Percentiles rank a stretch among this genome's conserved stretches.
Conservation (phyloP, 1,140 invertebrate genomes). For the Zaprionus lachaisei region DNA sequence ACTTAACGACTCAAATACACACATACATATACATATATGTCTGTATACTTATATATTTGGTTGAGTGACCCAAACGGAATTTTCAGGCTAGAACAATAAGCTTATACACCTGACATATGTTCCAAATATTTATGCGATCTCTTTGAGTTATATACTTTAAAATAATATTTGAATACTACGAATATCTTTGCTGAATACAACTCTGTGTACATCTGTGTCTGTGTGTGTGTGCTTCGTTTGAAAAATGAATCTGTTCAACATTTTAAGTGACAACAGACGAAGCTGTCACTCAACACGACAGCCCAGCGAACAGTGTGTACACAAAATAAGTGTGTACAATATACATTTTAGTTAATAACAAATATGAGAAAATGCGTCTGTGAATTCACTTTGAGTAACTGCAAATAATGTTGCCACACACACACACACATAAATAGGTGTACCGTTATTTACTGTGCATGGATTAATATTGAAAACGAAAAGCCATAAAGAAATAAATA, state of each 20-base stretch:
- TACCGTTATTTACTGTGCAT: neutral
- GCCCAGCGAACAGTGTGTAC: conserved; percentile 33
- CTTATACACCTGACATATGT: conserved; percentile 27
- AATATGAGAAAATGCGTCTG: neutral
- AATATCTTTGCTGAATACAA: neutral
- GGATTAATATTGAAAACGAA: conserved; percentile 21
- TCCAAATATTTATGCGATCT: conserved; percentile 12
- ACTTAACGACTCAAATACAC: conserved; percentile 10
- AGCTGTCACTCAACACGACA: conserved; percentile 22
- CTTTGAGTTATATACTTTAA: neutral
- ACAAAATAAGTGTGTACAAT: conserved; percentile 6
- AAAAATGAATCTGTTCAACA: conserved; percentile 23
- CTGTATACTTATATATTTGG: neutral
- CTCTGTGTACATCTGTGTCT: neutral
- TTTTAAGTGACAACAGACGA: conserved; percentile 31
- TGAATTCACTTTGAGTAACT: conserved; percentile 2
- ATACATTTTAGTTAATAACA: conserved; percentile 19
- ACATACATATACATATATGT: neutral
- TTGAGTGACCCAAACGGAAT: conserved; percentile 2
- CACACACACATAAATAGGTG: neutral
- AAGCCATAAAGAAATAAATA: conserved; percentile 27
- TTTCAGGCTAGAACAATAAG: conserved; percentile 7
- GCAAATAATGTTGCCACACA: conserved; percentile 15
- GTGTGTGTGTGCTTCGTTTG: conserved; percentile 7
- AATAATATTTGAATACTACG: conserved; percentile 2